Evolutionary conservation across 2,797 vertebrate species (phyloP).

Genomic region (Anas acuta): DNA sequence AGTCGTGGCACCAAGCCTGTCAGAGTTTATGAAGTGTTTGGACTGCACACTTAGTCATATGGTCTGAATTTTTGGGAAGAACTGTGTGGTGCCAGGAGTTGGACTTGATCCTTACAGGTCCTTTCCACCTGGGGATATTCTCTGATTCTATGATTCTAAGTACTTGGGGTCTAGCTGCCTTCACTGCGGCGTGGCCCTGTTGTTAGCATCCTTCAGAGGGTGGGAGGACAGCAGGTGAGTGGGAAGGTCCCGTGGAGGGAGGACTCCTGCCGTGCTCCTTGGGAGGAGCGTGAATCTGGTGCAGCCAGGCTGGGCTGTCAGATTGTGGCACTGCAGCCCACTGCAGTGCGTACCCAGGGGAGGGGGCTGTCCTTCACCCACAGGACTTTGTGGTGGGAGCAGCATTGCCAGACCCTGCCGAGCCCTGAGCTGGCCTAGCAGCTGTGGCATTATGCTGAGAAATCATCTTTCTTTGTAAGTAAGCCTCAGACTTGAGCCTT

Average conservation of each 20-base stretch:
- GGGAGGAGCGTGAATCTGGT: not conserved
- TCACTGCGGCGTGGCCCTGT: not conserved
- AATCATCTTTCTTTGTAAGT: conserved; percentile 27
- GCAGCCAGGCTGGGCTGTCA: not conserved
- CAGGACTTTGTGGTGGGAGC: not conserved
- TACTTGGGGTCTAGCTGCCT: not conserved
- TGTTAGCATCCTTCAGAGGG: not conserved
- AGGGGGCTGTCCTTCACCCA: not conserved
- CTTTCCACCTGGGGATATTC: too few species aligned
- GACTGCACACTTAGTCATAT: too few species aligned
- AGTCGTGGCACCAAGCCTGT: too few species aligned
- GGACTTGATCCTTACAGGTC: too few species aligned
- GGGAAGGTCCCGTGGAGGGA: not conserved
- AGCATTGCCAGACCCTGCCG: not conserved
- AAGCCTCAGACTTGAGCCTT: conserved; percentile 32
- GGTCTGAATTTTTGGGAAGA: too few species aligned
- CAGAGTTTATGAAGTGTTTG: too few species aligned
- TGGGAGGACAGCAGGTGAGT: not conserved
- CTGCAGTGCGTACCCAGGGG: too few species aligned
- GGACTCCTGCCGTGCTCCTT: not conserved
- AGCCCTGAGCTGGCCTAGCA: not conserved
- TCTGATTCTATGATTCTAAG: not conserved
- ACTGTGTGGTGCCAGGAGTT: too few species aligned
- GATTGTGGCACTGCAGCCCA: too few species aligned
- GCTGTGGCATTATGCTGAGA: conserved; percentile 22